Percentiles rank a stretch among this genome's conserved stretches.
phyloP scores from a whole-genome alignment of 2,797 vertebrate genomes.

The Myotis planiceps region DNA sequence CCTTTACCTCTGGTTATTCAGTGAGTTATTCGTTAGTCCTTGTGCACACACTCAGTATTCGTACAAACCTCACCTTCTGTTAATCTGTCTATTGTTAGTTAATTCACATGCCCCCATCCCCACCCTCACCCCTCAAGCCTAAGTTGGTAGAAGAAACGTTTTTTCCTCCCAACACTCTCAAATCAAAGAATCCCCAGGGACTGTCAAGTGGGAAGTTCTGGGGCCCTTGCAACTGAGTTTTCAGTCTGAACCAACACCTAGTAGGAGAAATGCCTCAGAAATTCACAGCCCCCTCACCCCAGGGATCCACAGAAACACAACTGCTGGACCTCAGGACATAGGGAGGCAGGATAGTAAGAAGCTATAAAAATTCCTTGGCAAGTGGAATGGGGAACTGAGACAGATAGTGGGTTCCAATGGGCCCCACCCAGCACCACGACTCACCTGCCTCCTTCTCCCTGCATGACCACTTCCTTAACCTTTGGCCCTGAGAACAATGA shows the following conservation, averaged over 20 bases:
- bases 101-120: neutral
- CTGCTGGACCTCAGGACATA: neutral
- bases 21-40: neutral
- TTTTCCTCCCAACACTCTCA: neutral
- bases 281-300: neutral
- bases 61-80: neutral
- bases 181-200: conserved; percentile 19
- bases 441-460: neutral
- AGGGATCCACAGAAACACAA: neutral
- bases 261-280: neutral
- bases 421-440: neutral
- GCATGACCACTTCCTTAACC: neutral
- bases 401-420: neutral
- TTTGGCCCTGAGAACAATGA: neutral
- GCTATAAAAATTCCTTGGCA: neutral
- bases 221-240: neutral
- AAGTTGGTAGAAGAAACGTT: neutral
- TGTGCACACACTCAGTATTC: neutral
- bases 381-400: neutral
- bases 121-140: neutral
- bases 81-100: neutral
- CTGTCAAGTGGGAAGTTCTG: neutral
- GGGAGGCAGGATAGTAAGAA: neutral
- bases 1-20: neutral
- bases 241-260: neutral